Evolutionary conservation across 2,113 vertebrate genomes (phyloP), one percentile per base, ranked within the genome.

Genomic region (Apodemus sylvaticus): DNA sequence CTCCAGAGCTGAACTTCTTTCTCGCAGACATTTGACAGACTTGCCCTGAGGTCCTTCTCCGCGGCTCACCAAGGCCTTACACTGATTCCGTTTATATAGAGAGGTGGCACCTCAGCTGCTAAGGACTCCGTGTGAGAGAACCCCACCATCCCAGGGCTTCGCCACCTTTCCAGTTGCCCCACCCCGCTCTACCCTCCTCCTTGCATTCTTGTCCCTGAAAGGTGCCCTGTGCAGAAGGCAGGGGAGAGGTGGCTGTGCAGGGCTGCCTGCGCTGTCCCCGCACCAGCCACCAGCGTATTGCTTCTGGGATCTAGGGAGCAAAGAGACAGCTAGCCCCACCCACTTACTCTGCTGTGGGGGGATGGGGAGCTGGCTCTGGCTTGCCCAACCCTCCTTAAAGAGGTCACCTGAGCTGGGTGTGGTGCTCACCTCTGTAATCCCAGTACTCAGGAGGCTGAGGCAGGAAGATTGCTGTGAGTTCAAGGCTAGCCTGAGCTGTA

Each of bases 1-100:
- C 96, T 86, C 97, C 74, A 70, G 94, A 97, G 96, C 95, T 53
- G 74, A 97, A 96, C 96, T 96, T 93, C 93, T 97, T 97, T 97
- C 98, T 97, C 90, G 96, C 83, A 66, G 95, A 95, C 94, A 55
- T 90, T 96, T 93, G n/a, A 77, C 82, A 93, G 74, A 96, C 14
- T 60, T 91, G 93, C 93, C 90, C 60, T 55, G 83, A 86, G 93
- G 73, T 90, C 77, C 81, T 42, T 68, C 74, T 95, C 53, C 31
- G 96, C 82, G 62, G 53, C 86, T 94, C 58, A 62, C 94, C 77
- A 86, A 90, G 93, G 85, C 81, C 68, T 93, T 60, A 5, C 39
- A 36, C 53, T 10, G 64, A 48, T 55, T 17, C 2, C 20, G 26
- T 39, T 45, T 31, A 73, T 17, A 90, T 51, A 93, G 36, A 73